phyloP scores from a whole-genome alignment of 2,888 invertebrate species.

The Drosophila dives region DNA sequence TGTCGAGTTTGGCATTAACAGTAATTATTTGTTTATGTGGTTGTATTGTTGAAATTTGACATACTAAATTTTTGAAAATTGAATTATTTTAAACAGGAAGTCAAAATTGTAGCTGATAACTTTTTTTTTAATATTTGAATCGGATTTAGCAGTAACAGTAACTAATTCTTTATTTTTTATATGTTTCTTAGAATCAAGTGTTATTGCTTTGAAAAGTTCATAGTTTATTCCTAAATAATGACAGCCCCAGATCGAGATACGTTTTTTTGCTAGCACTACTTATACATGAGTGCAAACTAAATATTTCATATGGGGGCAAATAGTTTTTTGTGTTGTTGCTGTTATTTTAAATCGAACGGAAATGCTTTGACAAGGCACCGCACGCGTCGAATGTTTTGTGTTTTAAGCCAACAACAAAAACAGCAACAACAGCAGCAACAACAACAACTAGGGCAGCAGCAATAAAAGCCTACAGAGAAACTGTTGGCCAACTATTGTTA shows the following conservation, averaged over 20 bases:
- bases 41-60: neutral
- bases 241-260: conserved; percentile 17
- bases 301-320: conserved; percentile 7
- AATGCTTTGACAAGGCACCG: conserved; percentile 74
- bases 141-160: neutral
- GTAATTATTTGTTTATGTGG: neutral
- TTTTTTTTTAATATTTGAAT: neutral
- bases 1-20: neutral
- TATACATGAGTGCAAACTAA: neutral
- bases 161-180: neutral
- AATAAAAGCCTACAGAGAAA: conserved; percentile 33
- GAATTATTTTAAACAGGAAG: neutral
- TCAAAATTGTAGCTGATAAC: neutral
- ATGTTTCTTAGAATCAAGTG: neutral
- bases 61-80: neutral
- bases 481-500: conserved; percentile 76
- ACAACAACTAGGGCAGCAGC: neutral
- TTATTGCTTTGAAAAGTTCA: neutral
- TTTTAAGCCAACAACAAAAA: conserved; percentile 8
- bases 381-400: conserved; percentile 59
- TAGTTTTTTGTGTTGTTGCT: conserved; percentile 29
- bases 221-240: neutral
- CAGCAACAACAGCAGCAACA: neutral
- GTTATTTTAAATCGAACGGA: conserved; percentile 75
- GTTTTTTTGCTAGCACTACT: neutral